A percentile compares a stretch with the other conserved stretches of the same genome.
These are phyloP conservation scores for Macaca fascicularis DNA, from an alignment of 2,113 vertebrate species.

Conservation along the genomic window DNA sequence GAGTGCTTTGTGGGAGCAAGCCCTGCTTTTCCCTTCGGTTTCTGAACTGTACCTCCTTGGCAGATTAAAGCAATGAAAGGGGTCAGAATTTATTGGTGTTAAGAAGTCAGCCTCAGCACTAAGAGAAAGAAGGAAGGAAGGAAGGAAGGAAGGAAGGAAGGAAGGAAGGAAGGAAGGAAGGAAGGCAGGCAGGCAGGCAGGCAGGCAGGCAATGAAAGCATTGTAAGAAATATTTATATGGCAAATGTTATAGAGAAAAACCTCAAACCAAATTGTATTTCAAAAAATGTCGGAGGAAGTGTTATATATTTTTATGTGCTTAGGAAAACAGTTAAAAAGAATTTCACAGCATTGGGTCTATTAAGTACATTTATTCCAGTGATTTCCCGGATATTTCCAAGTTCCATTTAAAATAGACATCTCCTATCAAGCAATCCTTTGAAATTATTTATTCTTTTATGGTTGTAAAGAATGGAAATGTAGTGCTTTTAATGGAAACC, in stretches of 20 bases:
- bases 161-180: not conserved
- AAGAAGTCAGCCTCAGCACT: not conserved
- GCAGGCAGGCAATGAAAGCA: not conserved
- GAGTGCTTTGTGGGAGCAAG: slow-evolving; percentile 51
- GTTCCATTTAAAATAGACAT: slow-evolving; percentile 82
- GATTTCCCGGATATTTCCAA: slow-evolving; percentile 73
- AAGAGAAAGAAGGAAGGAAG: not conserved
- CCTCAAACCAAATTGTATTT: slow-evolving; percentile 66
- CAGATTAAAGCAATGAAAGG: not conserved
- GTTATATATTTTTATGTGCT: slow-evolving; percentile 58
- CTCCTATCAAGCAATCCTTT: slow-evolving; percentile 79
- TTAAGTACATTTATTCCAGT: slow-evolving; percentile 75
- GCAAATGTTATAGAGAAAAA: slow-evolving; percentile 55
- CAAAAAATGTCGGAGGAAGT: slow-evolving; percentile 65
- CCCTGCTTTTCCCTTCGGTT: slow-evolving; percentile 37
- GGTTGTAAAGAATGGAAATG: slow-evolving; percentile 80
- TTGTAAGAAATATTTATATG: slow-evolving; percentile 65
- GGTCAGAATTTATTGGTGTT: not conserved
- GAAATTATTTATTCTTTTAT: slow-evolving; percentile 85
- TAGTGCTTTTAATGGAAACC: slow-evolving; percentile 81
- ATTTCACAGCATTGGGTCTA: slow-evolving; percentile 53
- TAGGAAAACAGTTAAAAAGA: slow-evolving; percentile 66
- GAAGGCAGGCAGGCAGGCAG: fast-evolving
- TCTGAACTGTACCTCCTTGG: slow-evolving; percentile 24
- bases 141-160: not conserved